phyloP scores from a whole-genome alignment of 2,797 vertebrate genomes.

The Chloroceryle amazona region DNA sequence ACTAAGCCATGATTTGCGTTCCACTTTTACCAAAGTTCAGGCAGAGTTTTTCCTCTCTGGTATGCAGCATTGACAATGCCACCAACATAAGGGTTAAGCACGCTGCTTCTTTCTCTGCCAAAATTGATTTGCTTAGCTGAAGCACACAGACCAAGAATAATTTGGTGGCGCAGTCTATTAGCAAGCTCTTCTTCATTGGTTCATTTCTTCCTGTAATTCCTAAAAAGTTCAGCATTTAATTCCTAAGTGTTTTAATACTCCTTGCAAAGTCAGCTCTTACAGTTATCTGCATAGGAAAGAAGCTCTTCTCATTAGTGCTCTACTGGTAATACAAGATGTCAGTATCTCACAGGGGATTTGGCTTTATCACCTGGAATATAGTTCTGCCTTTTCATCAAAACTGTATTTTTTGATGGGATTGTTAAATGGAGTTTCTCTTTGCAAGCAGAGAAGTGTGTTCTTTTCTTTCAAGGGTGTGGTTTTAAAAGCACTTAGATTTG shows the following conservation, averaged over 20 bases:
- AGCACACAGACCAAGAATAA: not conserved
- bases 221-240: not conserved
- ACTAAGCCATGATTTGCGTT: not conserved
- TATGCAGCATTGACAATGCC: not conserved
- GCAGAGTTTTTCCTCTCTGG: not conserved
- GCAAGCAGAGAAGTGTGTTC: not conserved
- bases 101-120: not conserved
- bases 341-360: not conserved
- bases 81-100: not conserved
- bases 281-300: not conserved
- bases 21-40: not conserved
- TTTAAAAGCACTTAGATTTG: not conserved
- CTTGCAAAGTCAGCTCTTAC: not conserved
- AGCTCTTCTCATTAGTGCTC: not conserved
- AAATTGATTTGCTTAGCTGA: not conserved
- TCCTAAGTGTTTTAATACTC: not conserved
- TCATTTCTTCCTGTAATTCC: conserved; percentile 12
- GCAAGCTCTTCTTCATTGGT: not conserved
- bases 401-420: not conserved
- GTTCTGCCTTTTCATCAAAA: not conserved
- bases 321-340: not conserved
- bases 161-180: not conserved
- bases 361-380: not conserved
- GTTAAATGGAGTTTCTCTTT: not conserved
- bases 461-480: not conserved